Evolutionary conservation across 1,140 invertebrate genomes (phyloP).

Genomic region (Alviniconcha marisindica): DNA sequence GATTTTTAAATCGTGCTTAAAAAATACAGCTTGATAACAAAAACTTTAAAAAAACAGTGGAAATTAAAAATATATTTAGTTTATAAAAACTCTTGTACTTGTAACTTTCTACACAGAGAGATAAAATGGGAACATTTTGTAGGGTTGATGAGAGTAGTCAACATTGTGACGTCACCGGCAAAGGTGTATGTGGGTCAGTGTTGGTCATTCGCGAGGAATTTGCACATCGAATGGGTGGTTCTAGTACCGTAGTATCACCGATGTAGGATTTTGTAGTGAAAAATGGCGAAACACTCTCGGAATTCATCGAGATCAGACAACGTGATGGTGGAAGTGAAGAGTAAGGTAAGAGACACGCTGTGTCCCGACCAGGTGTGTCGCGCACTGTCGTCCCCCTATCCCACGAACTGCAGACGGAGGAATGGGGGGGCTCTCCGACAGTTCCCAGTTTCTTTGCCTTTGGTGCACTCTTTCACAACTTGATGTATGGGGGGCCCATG

Average conservation of each 20-base stretch:
- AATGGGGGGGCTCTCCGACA: too few species aligned
- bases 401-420: background rate
- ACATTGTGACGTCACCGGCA: conserved; percentile 41
- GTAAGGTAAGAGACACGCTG: conserved; percentile 59
- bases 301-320: conserved; percentile 51
- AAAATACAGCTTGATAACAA: too few species aligned
- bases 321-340: conserved; percentile 65
- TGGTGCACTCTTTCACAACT: too few species aligned
- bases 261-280: conserved; percentile 47
- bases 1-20: too few species aligned
- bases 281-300: conserved; percentile 64
- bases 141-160: conserved; percentile 21
- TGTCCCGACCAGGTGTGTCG: background rate
- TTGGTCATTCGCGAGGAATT: conserved; percentile 36
- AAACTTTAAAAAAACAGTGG: too few species aligned
- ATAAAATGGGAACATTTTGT: background rate
- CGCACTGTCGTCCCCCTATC: background rate
- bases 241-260: background rate
- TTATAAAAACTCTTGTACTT: too few species aligned
- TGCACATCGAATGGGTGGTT: conserved; percentile 3
- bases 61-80: too few species aligned
- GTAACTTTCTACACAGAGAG: too few species aligned
- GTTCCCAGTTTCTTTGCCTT: too few species aligned
- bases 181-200: conserved; percentile 28
- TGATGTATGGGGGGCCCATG: too few species aligned